A percentile compares a stretch with the other conserved stretches of the same genome.
Conservation (phyloP, 35 echinoderm and acorn worm genomes). For the Acanthaster planci region DNA sequence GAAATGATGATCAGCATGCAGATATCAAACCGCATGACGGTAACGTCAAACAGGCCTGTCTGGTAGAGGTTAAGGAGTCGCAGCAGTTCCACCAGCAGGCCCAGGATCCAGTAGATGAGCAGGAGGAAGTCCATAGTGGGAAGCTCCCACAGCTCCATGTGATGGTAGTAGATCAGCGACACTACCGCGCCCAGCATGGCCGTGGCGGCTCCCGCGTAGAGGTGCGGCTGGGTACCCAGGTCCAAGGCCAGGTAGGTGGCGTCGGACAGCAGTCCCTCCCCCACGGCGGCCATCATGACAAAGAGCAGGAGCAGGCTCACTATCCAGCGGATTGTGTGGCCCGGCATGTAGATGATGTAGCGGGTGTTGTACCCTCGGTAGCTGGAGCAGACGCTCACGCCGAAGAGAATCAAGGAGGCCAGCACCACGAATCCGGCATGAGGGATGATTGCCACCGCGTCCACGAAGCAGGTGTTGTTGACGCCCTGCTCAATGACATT, state of each 20-base stretch:
- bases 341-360: slow-evolving; percentile 47
- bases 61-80: slow-evolving; percentile 44
- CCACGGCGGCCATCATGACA: slow-evolving; percentile 22
- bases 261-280: slow-evolving; percentile 71
- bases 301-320: slow-evolving; percentile 24
- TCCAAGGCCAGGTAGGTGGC: not conserved
- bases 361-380: slow-evolving; percentile 27
- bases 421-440: slow-evolving; percentile 45
- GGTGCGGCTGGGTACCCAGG: slow-evolving; percentile 64
- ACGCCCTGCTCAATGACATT: not conserved
- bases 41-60: not conserved
- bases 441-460: slow-evolving; percentile 34
- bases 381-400: slow-evolving; percentile 40
- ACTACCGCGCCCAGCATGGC: slow-evolving; percentile 32
- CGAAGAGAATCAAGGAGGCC: slow-evolving; percentile 33
- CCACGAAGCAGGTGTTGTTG: slow-evolving; percentile 56
- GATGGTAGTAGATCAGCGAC: slow-evolving; percentile 54
- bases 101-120: slow-evolving; percentile 51
- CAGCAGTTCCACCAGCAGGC: slow-evolving; percentile 20
- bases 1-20: slow-evolving; percentile 42
- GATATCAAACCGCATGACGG: slow-evolving; percentile 54
- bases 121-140: slow-evolving; percentile 38
- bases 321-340: slow-evolving; percentile 58
- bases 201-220: slow-evolving; percentile 21
- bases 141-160: slow-evolving; percentile 60